These are phyloP conservation scores for Metacarcinus magister DNA, from an alignment of 2,888 invertebrate genomes.

Conservation along the genomic window DNA sequence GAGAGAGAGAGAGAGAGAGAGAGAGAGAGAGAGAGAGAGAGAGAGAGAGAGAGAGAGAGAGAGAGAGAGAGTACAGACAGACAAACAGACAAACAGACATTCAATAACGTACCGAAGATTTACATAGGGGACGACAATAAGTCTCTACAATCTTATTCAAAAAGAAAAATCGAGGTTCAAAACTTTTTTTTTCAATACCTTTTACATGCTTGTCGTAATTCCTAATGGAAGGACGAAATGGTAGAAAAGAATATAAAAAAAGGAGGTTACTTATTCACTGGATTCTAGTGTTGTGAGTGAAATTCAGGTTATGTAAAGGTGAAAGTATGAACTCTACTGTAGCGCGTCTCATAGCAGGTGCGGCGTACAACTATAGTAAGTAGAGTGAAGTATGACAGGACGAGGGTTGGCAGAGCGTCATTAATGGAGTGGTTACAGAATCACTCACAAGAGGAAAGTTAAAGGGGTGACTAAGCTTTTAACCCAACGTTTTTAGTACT, in stretches of 20 bases:
- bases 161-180: background rate
- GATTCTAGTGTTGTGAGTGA: background rate
- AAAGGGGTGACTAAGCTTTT: background rate
- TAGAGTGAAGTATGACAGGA: too few species aligned
- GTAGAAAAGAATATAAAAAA: background rate
- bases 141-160: background rate
- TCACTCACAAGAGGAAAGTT: background rate
- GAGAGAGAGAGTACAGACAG: too few species aligned
- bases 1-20: constrained; percentile 5
- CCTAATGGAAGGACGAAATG: background rate
- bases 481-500: background rate
- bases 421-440: background rate
- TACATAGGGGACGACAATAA: background rate
- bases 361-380: too few species aligned
- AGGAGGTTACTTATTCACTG: background rate
- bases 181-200: background rate
- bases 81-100: too few species aligned
- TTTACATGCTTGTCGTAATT: background rate
- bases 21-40: background rate
- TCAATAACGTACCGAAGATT: too few species aligned
- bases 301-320: too few species aligned
- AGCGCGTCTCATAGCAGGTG: too few species aligned
- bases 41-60: background rate
- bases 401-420: background rate
- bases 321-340: too few species aligned